Percentiles rank a stretch among this genome's conserved stretches.
These are phyloP conservation scores for Zonitis immaculata DNA, from an alignment of 2,888 invertebrate genomes.

Conservation along the genomic window DNA sequence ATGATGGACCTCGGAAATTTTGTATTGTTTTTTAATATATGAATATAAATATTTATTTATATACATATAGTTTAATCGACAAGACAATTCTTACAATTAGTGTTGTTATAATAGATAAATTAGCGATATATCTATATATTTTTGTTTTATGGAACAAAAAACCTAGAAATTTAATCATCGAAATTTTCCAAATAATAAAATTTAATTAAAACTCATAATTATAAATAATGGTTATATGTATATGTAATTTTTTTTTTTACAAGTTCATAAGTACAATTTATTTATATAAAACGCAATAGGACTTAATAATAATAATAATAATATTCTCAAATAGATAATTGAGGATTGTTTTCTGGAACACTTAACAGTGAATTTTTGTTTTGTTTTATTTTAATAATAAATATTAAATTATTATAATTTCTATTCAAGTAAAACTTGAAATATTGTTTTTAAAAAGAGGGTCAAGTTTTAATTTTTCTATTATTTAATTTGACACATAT, in stretches of 20 bases:
- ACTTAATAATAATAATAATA: no score
- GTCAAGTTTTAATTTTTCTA: neutral
- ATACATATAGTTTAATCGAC: neutral
- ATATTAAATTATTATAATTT: neutral
- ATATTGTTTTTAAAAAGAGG: neutral
- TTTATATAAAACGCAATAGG: no score
- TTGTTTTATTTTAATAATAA: neutral
- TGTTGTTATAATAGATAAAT: neutral
- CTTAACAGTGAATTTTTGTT: neutral
- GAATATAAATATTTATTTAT: neutral
- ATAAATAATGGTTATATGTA: no score
- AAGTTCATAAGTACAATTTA: slow-evolving; percentile 1
- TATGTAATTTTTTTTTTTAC: no score
- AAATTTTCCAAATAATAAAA: neutral
- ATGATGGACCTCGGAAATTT: neutral
- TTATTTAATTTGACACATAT: no score
- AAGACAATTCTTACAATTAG: neutral
- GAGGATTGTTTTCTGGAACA: neutral
- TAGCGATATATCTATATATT: no score
- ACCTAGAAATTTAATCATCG: neutral
- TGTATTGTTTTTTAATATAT: neutral
- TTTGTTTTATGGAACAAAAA: neutral
- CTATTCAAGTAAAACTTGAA: neutral
- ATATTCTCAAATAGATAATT: neutral
- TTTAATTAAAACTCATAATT: neutral